These are phyloP conservation scores for Pelobates fuscus DNA, from an alignment of 2,113 vertebrate species.

Conservation along the genomic window DNA sequence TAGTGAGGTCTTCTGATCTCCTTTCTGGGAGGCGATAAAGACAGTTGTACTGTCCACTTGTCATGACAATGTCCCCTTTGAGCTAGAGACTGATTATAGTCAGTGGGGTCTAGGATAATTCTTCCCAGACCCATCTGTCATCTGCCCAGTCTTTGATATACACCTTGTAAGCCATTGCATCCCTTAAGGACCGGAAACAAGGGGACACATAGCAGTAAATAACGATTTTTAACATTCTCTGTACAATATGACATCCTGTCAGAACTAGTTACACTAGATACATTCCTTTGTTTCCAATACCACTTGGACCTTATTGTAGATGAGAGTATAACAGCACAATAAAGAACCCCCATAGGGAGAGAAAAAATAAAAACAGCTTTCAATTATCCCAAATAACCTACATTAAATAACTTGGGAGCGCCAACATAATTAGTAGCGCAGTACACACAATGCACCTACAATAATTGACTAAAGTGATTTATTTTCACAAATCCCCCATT, in stretches of 20 bases:
- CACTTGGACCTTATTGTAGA: background rate
- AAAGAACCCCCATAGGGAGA: too few species aligned
- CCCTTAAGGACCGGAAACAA: constrained; percentile 46
- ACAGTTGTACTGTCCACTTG: constrained; percentile 60
- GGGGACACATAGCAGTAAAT: constrained; percentile 59
- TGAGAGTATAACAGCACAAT: background rate
- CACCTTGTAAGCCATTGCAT: constrained; percentile 56
- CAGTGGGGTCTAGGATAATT: constrained; percentile 47
- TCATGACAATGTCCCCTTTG: constrained; percentile 62
- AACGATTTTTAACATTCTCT: constrained; percentile 56
- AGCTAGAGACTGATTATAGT: constrained; percentile 48
- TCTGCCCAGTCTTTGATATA: constrained; percentile 63
- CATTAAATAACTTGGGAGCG: too few species aligned
- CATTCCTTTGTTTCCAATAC: background rate
- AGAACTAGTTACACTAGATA: background rate
- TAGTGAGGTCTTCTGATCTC: constrained; percentile 55
- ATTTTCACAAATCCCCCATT: too few species aligned
- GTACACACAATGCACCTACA: too few species aligned
- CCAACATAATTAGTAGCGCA: too few species aligned
- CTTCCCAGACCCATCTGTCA: constrained; percentile 56
- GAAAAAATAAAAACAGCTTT: too few species aligned
- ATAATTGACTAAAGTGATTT: too few species aligned
- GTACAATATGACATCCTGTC: constrained; percentile 48
- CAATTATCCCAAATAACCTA: too few species aligned
- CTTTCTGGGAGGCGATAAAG: constrained; percentile 50